Evolutionary conservation across 2,888 invertebrate species (phyloP), one percentile per base, ranked within the genome.

Genomic region (Antheraea yamamai): DNA sequence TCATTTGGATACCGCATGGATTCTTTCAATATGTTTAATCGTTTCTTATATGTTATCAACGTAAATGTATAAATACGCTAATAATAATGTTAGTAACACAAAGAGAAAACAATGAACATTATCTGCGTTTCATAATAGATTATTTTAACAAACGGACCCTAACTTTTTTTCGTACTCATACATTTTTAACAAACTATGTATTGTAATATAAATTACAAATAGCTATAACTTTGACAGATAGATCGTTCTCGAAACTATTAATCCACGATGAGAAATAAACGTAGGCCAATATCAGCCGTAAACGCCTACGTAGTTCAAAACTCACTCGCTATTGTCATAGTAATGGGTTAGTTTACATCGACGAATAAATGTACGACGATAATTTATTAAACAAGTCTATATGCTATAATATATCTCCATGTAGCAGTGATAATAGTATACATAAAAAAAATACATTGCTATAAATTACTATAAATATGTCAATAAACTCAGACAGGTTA

Each of bases 191-290:
- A 47, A 51, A 74, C 10, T 61, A 18, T 47, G 35, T 83, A 81
- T 80, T 78, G 75, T 80, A 79, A 80, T 78, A 83, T 84, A 82
- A 84, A 83, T 83, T 78, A 77, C 75, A 80, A 79, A 82, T 82
- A 81, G 82, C 86, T 84, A 84, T 82, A 85, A 79, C 84, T 86
- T 85, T 86, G 86, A 87, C 84, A 85, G 79, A 78, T 79, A 83
- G 83, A 81, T 83, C 83, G 84, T 85, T 88, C 83, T 84, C 80
- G 80, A 78, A 84, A 79, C 87, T 80, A 87, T 87, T 84, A 85
- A 88, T 84, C 83, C 81, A 81, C 83, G 84, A 85, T 85, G 86
- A 84, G 85, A 84, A 85, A 87, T 85, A 85, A 84, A 86, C 84
- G 85, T 85, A 85, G 84, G 84, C 79, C 81, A 85, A 82, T 86